Evolutionary conservation across 2,888 invertebrate genomes (phyloP), one percentile per base, ranked within the genome.

Genomic region (Ectemnius cavifrons): DNA sequence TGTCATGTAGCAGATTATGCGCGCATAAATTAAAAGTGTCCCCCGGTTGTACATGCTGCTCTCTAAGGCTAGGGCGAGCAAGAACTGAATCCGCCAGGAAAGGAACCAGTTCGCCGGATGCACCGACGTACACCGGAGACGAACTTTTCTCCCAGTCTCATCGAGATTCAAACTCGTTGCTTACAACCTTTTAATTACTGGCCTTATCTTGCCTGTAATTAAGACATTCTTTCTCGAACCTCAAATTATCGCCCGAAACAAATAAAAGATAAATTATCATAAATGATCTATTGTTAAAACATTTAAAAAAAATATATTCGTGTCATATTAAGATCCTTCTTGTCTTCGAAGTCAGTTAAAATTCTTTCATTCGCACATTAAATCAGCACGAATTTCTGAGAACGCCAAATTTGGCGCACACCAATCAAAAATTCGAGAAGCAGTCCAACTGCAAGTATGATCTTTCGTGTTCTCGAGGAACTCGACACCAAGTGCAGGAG

Each of bases 71-170:
- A 52, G 16, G 5, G 2, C 5, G 52, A 52, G 52, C n/a, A 52
- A 52, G 52, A 52, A 37, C 8, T 11, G 52, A 52, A 16, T 52
- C 37, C 37, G 16, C 52, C 52, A 13, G 8, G 52, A 52, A 16
- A 52, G 52, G 16, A 52, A 52, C 52, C 52, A 52, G 52, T 52
- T 52, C 52, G 52, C 52, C 52, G n/a, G 52, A 52, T 13, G n/a
- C 16, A 2, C 52, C 52, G 16, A 6, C 11, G 37, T 37, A 37
- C 14, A 52, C 16, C 52, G 52, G 16, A 14, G 52, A 52, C 16
- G 13, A 52, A 52, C 52, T 52, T 52, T 16, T 52, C 16, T 52
- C 52, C 14, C 4, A 16, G 52, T 14, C 52, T 52, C 5, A 14
- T 14, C 16, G 16, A 11, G 52, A 52, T 52, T 52, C 14, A 52